These are phyloP conservation scores for Monarcha castaneiventris DNA, from an alignment of 2,113 vertebrate species.

Conservation along the genomic window DNA sequence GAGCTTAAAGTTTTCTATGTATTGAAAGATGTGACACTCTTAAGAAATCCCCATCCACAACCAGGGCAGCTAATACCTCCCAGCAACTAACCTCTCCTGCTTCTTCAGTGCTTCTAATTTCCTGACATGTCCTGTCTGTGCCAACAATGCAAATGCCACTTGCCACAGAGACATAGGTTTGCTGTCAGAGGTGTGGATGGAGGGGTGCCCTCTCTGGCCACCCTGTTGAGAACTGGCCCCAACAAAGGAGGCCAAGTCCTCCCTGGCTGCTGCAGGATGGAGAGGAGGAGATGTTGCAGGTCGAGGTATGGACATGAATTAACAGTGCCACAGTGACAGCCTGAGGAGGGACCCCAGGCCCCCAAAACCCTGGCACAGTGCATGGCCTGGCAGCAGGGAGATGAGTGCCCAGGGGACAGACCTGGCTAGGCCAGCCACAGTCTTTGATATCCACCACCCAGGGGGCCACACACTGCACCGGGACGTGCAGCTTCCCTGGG, in stretches of 20 bases:
- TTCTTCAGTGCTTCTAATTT: background rate
- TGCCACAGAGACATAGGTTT: background rate
- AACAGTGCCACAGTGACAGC: rapidly evolving
- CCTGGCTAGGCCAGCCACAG: rapidly evolving
- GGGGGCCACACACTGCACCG: rapidly evolving
- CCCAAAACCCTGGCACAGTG: background rate
- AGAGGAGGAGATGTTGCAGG: background rate
- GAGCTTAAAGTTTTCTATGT: background rate
- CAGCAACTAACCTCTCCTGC: background rate
- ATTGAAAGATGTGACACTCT: background rate
- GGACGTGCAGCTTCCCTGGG: background rate
- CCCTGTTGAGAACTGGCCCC: background rate
- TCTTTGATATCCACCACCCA: background rate
- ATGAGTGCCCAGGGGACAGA: background rate
- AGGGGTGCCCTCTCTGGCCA: background rate
- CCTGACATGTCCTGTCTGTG: background rate
- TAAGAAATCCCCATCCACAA: background rate
- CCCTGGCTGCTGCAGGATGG: rapidly evolving
- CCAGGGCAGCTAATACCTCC: background rate
- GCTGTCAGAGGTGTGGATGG: background rate
- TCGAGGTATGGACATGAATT: rapidly evolving
- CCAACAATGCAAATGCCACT: background rate
- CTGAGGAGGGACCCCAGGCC: background rate
- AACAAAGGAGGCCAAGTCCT: background rate
- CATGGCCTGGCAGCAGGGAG: rapidly evolving